A percentile compares a stretch with the other conserved stretches of the same genome.
phyloP scores from a whole-genome alignment of 2,888 invertebrate species.

The Melanostoma scalare region DNA sequence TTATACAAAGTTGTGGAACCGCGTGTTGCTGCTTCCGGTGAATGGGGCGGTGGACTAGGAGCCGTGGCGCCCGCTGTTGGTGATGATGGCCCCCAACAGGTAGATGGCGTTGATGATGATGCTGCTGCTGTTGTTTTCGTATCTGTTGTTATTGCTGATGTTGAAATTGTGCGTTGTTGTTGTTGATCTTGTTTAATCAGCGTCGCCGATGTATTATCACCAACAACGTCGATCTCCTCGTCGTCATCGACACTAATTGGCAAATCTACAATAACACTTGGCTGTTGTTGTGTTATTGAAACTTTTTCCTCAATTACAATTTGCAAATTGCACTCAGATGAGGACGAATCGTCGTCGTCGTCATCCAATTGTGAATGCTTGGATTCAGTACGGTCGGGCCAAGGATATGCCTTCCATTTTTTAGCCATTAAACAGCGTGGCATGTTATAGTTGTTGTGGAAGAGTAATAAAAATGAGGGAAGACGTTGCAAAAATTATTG shows the following conservation, averaged over 20 bases:
- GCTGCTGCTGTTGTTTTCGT: constrained; percentile 52
- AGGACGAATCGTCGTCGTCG: constrained; percentile 56
- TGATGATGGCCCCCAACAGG: constrained; percentile 89
- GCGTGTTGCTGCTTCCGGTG: constrained; percentile 84
- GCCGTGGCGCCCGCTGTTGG: constrained; percentile 90
- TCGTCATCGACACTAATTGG: constrained; percentile 86
- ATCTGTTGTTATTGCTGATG: constrained; percentile 58
- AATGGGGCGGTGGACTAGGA: constrained; percentile 88
- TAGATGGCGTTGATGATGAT: constrained; percentile 80
- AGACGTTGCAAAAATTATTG: constrained; percentile 51
- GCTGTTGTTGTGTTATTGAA: constrained; percentile 28
- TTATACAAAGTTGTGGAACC: constrained; percentile 90
- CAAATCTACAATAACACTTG: constrained; percentile 73
- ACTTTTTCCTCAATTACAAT: constrained; percentile 72
- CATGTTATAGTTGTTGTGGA: constrained; percentile 84
- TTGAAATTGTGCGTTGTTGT: constrained; percentile 65
- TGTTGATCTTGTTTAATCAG: constrained; percentile 72
- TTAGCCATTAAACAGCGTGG: constrained; percentile 98
- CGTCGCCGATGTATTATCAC: constrained; percentile 83
- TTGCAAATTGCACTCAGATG: constrained; percentile 69
- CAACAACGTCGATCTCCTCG: constrained; percentile 94
- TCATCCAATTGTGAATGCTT: constrained; percentile 71
- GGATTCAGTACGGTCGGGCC: constrained; percentile 86
- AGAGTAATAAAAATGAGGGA: constrained; percentile 26
- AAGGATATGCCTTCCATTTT: constrained; percentile 95